Base-by-base conservation (phyloP, 2,797 vertebrate species). In the Cryptoblepharus egeriae region DNA sequence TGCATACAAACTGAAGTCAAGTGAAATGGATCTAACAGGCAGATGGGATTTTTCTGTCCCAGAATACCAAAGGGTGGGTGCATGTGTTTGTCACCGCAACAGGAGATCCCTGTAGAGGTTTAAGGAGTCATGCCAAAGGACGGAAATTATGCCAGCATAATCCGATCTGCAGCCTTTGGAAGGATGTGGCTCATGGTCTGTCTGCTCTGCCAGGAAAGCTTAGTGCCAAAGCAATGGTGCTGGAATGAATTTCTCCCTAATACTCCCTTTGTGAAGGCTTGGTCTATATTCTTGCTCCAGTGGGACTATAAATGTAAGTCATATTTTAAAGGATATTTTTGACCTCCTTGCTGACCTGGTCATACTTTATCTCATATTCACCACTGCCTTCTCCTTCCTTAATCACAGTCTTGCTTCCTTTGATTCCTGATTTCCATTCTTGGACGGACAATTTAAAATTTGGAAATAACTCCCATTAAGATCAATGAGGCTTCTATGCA, bases 111-210 rank as follows among this genome's bases (percentile, higher is more conserved):
- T 73, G 52, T 78, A 61, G 69, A 78, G 73, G n/a, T 55, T 74
- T 74, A 70, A 64, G 71, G 85, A 82, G 61, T 24, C 18, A 52
- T 75, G 80, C 63, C 75, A 84, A 79, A 30, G 68, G 65, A 74
- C 10, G 39, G 52, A 84, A 79, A 68, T 35, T 58, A 16, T 79
- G 76, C 82, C 82, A 84, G 77, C 76, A 58, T 79, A 79, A 79
- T 84, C 70, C 20, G 67, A 82, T 55, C 65, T 79, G 42, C 15
- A 82, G 32, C 11, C 85, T 24, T 82, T 68, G 57, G 75, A 78
- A 86, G 57, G 75, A 55, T 70, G 42, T n/a, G 70, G 80, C 64
- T 55, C 58, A 69, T 32, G 32, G 16, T 42, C 28, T 57, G 15
- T 69, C 32, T 35, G 15, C 32, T 18, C 22, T 65, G 49, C 60